A percentile compares a stretch with the other conserved stretches of the same genome.
These are phyloP conservation scores for Hypomecis punctinalis DNA, from an alignment of 2,888 invertebrate species.

Conservation along the genomic window DNA sequence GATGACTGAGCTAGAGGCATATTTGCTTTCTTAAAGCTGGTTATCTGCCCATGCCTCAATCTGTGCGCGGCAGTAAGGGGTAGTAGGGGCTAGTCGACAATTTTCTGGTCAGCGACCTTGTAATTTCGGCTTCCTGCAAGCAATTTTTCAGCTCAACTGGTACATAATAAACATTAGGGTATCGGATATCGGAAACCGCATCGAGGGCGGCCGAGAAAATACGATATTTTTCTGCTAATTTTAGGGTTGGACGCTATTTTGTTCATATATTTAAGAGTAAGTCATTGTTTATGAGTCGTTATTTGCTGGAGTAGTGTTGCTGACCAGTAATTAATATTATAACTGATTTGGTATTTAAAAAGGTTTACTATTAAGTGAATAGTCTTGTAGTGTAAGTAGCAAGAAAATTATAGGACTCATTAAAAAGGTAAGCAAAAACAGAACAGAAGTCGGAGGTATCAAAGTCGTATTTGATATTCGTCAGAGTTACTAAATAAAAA, in stretches of 20 bases:
- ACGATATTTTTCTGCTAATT: slow-evolving; percentile 11
- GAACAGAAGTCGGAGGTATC: too few relatives aligned
- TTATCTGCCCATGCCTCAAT: background rate
- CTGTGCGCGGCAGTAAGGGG: slow-evolving; percentile 1
- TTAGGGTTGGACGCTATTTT: background rate
- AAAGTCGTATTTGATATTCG: too few relatives aligned
- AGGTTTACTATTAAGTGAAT: too few relatives aligned
- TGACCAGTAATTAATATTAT: too few relatives aligned
- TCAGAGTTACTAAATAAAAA: too few relatives aligned
- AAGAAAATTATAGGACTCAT: too few relatives aligned
- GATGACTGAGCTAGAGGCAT: too few relatives aligned
- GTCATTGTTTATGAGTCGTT: too few relatives aligned
- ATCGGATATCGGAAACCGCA: slow-evolving; percentile 24
- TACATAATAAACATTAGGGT: slow-evolving; percentile 64
- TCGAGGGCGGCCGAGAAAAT: slow-evolving; percentile 17
- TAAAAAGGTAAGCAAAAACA: too few relatives aligned
- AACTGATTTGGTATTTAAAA: too few relatives aligned
- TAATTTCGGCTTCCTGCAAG: slow-evolving; percentile 73
- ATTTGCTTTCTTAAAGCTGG: too few relatives aligned
- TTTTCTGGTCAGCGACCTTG: slow-evolving; percentile 80
- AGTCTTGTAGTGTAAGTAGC: too few relatives aligned
- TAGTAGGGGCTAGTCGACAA: slow-evolving; percentile 61
- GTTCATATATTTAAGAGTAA: background rate
- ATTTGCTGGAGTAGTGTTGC: background rate
- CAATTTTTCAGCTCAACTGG: slow-evolving; percentile 75